Conservation (phyloP, 2,797 vertebrate genomes). For the Notoglanidium macrostoma region DNA sequence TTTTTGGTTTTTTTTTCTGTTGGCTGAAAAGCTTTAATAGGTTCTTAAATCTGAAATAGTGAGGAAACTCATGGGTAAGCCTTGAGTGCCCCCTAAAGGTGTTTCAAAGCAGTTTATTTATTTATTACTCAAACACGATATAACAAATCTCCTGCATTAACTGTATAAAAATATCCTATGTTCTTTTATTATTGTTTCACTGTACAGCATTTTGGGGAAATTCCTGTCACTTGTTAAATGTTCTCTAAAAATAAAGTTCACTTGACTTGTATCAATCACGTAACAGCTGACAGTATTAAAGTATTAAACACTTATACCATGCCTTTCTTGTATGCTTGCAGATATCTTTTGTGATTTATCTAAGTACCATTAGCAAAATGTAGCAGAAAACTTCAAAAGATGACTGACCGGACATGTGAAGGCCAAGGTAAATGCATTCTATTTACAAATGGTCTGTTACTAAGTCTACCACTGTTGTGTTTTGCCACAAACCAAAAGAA, state of each 20-base stretch:
- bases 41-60: background rate
- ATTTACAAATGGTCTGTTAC: background rate
- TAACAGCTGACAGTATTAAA: background rate
- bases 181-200: too few relatives aligned
- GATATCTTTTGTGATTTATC: slow-evolving; percentile 42
- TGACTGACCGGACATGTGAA: slow-evolving; percentile 58
- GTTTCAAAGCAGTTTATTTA: slow-evolving; percentile 3
- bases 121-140: background rate
- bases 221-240: too few relatives aligned
- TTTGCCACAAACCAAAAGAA: background rate
- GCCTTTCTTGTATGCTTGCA: slow-evolving; percentile 41
- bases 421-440: slow-evolving; percentile 63
- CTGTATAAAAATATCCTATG: background rate
- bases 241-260: too few relatives aligned
- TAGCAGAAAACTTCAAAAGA: slow-evolving; percentile 57
- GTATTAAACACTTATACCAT: background rate
- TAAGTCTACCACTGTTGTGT: background rate
- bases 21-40: background rate
- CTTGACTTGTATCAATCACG: background rate
- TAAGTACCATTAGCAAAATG: slow-evolving; percentile 57
- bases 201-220: too few relatives aligned
- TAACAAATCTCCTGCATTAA: background rate
- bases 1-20: background rate
- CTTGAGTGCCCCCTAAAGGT: slow-evolving; percentile 35
- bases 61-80: slow-evolving; percentile 3